Base-by-base conservation (phyloP, 2,888 invertebrate genomes). In the Epirrhoe alternata region DNA sequence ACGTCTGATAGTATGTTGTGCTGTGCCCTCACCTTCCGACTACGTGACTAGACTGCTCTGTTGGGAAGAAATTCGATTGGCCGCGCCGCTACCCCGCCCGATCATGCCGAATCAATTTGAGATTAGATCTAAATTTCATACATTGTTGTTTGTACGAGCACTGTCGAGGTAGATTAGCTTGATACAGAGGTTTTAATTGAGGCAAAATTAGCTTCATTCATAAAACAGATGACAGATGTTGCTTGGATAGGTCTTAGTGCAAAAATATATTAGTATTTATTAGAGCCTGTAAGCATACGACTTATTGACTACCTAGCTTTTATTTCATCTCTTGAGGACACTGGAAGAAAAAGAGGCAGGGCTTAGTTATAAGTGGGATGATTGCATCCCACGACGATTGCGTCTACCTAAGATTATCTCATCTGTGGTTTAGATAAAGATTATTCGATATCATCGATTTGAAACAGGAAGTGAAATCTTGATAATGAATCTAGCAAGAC, bases 81-180 rank as follows among this genome's bases (percentile, higher is more conserved):
- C 75, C 77, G 83, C 80, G 78, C 77, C 82, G 79, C 74, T 80
- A 79, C 76, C 73, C 74, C 77, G 71, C 71, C 76, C 78, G 81
- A 86, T 85, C 84, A 82, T 81, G 82, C 79, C 77, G 79, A 86
- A 88, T 88, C 89, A 85, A 88, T 89, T 87, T 86, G 72, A 87
- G 86, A 89, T 89, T 87, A 86, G 80, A 87, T 88, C 85, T 83
- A 83, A 87, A 85, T 85, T 85, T 85, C 79, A 84, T 83, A 84
- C 78, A 79, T 77, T 73, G 66, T 73, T 74, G 47, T 66, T 71
- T 73, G 68, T 70, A 69, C 50, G 54, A 31, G 33, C 47, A 10
- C 42, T 60, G 47, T 66, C 16, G 38, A 52, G 30, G 31, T 66
- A 17, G 7, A 61, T 66, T 53, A 33, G 52, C 47, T 56, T 52